Evolutionary conservation across 2,113 vertebrate genomes (phyloP), one percentile per base, ranked within the genome.

Genomic region (Vidua chalybeata): DNA sequence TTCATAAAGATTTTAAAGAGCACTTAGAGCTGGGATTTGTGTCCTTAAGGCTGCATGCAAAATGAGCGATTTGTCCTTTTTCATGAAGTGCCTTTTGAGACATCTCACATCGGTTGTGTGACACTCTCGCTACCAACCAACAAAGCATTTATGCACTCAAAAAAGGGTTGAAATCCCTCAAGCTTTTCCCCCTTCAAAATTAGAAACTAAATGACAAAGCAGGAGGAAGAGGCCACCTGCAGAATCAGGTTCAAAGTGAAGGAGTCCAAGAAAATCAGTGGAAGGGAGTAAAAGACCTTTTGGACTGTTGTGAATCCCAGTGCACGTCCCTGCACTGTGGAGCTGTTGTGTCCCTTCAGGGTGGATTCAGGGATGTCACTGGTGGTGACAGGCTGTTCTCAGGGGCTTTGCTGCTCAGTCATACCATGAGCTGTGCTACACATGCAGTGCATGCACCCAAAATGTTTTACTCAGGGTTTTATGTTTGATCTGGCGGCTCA

Each of bases 351-450:
- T 46, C 26, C 71, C 48, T 86, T 41, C 1, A 1, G 5, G 22
- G 31, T 19, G 45, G 80, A 28, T 5, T 4, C 37, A 33, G 39
- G 31, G 62, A 37, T 63, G 54, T 55, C 75, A 12, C 19, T 46
- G 46, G 13, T 31, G 75, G 66, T 80, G 71, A 72, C 67, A 79
- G 73, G 28, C n/a, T 62, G 24, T n/a, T 67, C 71, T 12, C 21
- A 61, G 56, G 51, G 46, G 3, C 30, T 83, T 55, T 82, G 69
- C 62, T 89, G 84, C 76, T 86, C 73, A 51, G 23, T 26, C 54
- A 27, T 2, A 13, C 15, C 2, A 0, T 3, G 2, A 49, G n/a
- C 5, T 56, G 67, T 26, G 1, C 7, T 56, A 7, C 30, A n/a
- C 31, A 27, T 61, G 41, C 61, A 62, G 13, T 26, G 73, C 45